These are phyloP conservation scores for Campylorhamphus procurvoides DNA, from an alignment of 2,113 vertebrate genomes.

Conservation along the genomic window DNA sequence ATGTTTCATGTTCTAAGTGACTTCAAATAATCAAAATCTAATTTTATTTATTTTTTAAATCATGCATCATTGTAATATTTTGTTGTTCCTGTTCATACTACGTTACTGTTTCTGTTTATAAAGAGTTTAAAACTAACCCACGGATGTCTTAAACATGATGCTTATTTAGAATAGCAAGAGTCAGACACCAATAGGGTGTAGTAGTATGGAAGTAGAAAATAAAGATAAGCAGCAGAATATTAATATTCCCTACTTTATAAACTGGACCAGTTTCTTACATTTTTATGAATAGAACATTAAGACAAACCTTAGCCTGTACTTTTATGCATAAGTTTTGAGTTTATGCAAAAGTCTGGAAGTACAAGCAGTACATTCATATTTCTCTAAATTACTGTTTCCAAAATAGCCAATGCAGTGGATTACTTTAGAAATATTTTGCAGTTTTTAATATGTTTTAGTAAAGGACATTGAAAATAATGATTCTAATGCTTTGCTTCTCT, in stretches of 20 bases:
- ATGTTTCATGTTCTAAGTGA: background rate
- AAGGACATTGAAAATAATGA: background rate
- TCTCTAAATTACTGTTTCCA: background rate
- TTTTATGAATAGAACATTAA: background rate
- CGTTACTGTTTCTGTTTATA: background rate
- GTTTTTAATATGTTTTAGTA: background rate
- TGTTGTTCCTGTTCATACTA: background rate
- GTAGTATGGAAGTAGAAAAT: background rate
- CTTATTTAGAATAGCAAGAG: background rate
- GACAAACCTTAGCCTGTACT: background rate
- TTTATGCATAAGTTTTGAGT: background rate
- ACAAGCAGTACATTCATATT: background rate
- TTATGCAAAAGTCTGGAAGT: background rate
- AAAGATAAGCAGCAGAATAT: background rate
- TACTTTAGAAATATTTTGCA: background rate
- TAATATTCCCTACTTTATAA: background rate
- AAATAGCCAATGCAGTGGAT: background rate
- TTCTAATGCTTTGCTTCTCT: background rate
- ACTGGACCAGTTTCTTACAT: background rate
- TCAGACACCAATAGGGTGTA: background rate
- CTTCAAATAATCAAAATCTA: background rate
- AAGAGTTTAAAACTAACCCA: background rate
- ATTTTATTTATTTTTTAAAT: background rate
- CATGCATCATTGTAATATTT: background rate
- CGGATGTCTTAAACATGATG: background rate